phyloP scores from a whole-genome alignment of 1,140 invertebrate species.

The Harlomillsia oculata region DNA sequence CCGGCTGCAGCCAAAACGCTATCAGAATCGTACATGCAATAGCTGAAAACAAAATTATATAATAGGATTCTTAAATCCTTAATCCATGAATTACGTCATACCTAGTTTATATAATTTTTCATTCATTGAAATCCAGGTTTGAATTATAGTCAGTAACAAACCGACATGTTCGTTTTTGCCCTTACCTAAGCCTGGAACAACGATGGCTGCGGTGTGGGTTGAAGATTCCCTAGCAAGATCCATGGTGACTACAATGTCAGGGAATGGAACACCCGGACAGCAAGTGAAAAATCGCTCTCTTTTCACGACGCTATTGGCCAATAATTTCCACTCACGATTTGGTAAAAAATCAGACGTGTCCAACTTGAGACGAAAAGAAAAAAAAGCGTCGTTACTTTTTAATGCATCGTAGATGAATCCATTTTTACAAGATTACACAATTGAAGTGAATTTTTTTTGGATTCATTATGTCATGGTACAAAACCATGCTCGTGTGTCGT shows the following conservation, averaged over 20 bases:
- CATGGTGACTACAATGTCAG: conserved; percentile 20
- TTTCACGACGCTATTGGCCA: conserved; percentile 1
- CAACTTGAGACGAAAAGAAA: conserved; percentile 14
- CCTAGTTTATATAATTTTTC: no score
- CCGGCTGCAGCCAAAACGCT: conserved; percentile 30
- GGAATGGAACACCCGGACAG: conserved; percentile 16
- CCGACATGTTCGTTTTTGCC: no score
- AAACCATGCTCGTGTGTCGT: no score
- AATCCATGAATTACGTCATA: no score
- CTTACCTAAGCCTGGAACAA: conserved; percentile 29
- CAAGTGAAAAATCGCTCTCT: background rate
- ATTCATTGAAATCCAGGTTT: no score
- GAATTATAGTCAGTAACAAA: no score
- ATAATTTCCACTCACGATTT: conserved; percentile 30
- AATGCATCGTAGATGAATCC: background rate
- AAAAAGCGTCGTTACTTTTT: background rate
- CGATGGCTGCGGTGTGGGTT: conserved; percentile 26
- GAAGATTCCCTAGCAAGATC: conserved; percentile 9
- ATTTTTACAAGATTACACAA: no score
- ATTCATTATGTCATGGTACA: no score
- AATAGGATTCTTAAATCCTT: no score
- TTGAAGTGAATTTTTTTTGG: no score
- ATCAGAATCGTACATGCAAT: conserved; percentile 27
- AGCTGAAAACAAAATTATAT: conserved; percentile 5
- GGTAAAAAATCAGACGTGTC: conserved; percentile 5